A percentile compares a stretch with the other conserved stretches of the same genome.
These are phyloP conservation scores for Cheirogaleus medius DNA, from an alignment of 2,113 vertebrate species.

Conservation along the genomic window DNA sequence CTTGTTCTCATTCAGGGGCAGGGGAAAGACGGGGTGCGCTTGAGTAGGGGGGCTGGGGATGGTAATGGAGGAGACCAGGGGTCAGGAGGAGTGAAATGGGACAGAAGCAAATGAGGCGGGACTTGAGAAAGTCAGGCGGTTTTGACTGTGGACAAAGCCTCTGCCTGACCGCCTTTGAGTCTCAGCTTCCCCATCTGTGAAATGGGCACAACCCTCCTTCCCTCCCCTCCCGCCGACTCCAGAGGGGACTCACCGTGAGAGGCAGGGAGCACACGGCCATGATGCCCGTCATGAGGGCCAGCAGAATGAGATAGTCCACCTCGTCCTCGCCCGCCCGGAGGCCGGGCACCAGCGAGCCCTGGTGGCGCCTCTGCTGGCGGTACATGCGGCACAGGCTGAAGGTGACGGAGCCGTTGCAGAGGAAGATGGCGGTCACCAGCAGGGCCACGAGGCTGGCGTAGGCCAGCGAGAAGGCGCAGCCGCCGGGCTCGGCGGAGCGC, in stretches of 20 bases:
- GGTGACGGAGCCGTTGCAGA: slow-evolving; percentile 92
- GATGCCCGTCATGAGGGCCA: slow-evolving; percentile 91
- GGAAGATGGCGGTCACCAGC: slow-evolving; percentile 87
- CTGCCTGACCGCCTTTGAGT: not conserved
- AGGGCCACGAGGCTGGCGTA: slow-evolving; percentile 89
- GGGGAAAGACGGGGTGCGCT: not conserved
- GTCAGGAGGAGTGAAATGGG: not conserved
- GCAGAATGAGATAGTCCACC: slow-evolving; percentile 90
- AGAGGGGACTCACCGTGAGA: slow-evolving; percentile 88
- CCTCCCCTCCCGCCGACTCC: fast-evolving
- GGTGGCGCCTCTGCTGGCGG: slow-evolving; percentile 86
- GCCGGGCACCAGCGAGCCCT: slow-evolving; percentile 79
- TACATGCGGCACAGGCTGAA: slow-evolving; percentile 92
- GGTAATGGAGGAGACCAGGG: too few species aligned
- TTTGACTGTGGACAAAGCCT: not conserved
- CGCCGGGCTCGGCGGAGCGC: slow-evolving; percentile 75
- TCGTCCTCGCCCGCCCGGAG: slow-evolving; percentile 87
- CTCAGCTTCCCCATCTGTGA: not conserved
- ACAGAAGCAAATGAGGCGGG: not conserved
- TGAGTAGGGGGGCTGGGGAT: too few species aligned
- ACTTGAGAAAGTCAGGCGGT: not conserved
- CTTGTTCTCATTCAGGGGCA: not conserved
- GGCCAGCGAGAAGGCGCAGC: slow-evolving; percentile 89
- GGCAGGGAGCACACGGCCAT: slow-evolving; percentile 93
- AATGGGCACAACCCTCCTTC: not conserved